These are phyloP conservation scores for Pampusana beccarii DNA, from an alignment of 2,113 vertebrate genomes.

Conservation along the genomic window DNA sequence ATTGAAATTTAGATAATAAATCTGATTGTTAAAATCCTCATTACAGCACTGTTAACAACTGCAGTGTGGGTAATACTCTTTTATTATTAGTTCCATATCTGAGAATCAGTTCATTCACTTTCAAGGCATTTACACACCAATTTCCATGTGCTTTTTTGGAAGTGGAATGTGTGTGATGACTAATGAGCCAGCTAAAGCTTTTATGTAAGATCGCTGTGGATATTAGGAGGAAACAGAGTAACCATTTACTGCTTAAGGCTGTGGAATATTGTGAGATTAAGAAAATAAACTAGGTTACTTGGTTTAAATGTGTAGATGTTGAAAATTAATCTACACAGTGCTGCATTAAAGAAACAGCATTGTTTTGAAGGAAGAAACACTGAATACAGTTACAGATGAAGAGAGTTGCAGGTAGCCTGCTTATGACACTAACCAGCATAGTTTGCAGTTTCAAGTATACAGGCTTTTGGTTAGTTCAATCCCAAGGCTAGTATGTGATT, in stretches of 20 bases:
- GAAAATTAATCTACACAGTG: background rate
- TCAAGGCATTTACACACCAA: background rate
- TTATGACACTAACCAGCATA: background rate
- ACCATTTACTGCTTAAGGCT: background rate
- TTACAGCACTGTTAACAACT: constrained; percentile 43
- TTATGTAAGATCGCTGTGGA: background rate
- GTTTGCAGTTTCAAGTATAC: background rate
- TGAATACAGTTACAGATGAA: background rate
- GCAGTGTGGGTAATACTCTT: background rate
- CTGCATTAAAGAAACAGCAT: background rate
- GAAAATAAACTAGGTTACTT: background rate
- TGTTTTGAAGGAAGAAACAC: background rate
- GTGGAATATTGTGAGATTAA: background rate
- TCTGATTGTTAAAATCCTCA: constrained; percentile 41
- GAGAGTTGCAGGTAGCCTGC: background rate
- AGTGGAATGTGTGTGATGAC: background rate
- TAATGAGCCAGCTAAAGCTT: background rate
- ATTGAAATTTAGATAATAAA: constrained; percentile 14
- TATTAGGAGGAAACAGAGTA: background rate
- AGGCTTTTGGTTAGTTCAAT: background rate
- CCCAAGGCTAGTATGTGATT: background rate
- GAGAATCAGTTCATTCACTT: constrained; percentile 10
- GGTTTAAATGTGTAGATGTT: background rate
- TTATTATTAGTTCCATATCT: constrained; percentile 13
- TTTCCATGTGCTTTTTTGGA: constrained; percentile 1